Evolutionary conservation across 2,113 vertebrate species (phyloP).

Genomic region (Sapayoa aenigma): DNA sequence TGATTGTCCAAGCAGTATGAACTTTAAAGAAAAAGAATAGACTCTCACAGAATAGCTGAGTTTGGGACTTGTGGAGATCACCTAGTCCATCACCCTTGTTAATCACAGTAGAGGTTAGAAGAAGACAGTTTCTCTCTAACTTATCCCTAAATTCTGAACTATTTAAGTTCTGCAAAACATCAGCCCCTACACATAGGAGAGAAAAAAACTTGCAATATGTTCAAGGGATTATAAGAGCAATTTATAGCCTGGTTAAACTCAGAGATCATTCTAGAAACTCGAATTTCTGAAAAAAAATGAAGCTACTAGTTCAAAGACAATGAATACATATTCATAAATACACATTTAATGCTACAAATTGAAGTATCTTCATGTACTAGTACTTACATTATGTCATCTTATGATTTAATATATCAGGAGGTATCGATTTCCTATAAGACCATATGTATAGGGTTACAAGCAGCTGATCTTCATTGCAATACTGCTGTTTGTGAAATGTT

Average conservation of each 20-base stretch:
- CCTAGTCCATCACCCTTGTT: rapidly evolving
- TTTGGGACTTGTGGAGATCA: background rate
- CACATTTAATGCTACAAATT: background rate
- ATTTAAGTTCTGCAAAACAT: background rate
- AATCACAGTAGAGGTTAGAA: background rate
- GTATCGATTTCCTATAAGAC: background rate
- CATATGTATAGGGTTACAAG: background rate
- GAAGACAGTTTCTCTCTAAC: background rate
- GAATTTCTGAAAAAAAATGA: background rate
- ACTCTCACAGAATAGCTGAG: background rate
- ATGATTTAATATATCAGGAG: background rate
- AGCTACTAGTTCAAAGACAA: background rate
- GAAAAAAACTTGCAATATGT: background rate
- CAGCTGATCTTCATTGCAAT: background rate
- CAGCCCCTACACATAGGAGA: background rate
- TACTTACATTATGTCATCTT: background rate
- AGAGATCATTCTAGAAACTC: background rate
- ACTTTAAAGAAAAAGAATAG: background rate
- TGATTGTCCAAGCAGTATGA: background rate
- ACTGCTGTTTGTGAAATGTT: background rate
- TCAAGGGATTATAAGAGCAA: background rate
- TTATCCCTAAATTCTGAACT: background rate
- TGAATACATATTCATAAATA: background rate
- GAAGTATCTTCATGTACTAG: background rate
- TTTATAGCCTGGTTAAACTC: background rate